Percentiles rank a stretch among this genome's conserved stretches.
These are phyloP conservation scores for Temnopleurus reevesii DNA, from an alignment of 53 echinoderm and acorn worm genomes.

Conservation along the genomic window DNA sequence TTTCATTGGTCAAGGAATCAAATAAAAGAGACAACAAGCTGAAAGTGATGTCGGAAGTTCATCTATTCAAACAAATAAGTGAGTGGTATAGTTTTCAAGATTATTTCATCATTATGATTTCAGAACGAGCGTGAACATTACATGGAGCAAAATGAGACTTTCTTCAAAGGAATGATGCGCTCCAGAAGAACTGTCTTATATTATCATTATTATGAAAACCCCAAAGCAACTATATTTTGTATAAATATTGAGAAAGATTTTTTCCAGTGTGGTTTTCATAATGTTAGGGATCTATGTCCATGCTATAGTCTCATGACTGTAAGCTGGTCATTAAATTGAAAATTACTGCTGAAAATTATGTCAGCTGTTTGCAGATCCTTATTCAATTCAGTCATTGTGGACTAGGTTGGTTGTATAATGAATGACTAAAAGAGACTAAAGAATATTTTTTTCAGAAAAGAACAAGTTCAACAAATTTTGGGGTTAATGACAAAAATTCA, in stretches of 20 bases:
- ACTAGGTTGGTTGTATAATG: not conserved
- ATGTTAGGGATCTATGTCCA: not conserved
- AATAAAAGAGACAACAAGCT: slow-evolving; percentile 12
- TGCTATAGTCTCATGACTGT: not conserved
- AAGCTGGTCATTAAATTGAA: too few species aligned
- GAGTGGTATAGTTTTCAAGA: too few species aligned
- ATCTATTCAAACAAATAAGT: not conserved
- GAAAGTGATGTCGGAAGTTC: not conserved
- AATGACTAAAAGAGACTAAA: not conserved
- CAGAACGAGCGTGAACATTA: too few species aligned
- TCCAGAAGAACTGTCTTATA: not conserved
- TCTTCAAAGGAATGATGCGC: not conserved
- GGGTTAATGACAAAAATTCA: slow-evolving; percentile 22
- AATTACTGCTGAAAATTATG: not conserved
- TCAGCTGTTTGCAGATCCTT: not conserved
- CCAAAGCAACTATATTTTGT: not conserved
- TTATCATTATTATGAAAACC: not conserved
- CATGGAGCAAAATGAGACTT: not conserved
- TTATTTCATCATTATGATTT: too few species aligned
- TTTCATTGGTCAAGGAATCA: not conserved
- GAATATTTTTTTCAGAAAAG: not conserved
- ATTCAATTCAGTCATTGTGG: not conserved
- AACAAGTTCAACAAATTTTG: not conserved
- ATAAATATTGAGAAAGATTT: not conserved
- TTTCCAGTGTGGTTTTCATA: not conserved